phyloP scores from a whole-genome alignment of 2,888 invertebrate species.

The Dromius quadrimaculatus region DNA sequence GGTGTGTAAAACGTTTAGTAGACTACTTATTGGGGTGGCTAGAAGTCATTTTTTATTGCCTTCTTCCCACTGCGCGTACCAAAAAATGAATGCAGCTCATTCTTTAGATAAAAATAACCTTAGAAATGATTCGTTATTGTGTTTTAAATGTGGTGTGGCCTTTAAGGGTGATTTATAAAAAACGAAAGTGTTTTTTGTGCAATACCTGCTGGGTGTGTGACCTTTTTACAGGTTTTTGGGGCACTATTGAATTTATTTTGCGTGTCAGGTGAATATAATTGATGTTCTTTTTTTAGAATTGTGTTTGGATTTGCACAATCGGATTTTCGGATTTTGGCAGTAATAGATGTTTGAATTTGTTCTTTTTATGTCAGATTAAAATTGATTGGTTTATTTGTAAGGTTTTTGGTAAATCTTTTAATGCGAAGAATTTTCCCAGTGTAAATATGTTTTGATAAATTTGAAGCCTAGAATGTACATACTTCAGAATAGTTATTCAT shows the following conservation, averaged over 20 bases:
- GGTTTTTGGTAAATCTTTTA: slow-evolving; percentile 8
- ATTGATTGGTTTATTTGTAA: slow-evolving; percentile 1
- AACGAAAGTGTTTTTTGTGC: slow-evolving; percentile 44
- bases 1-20: slow-evolving; percentile 64
- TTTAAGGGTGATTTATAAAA: slow-evolving; percentile 37
- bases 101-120: too few species aligned
- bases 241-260: slow-evolving; percentile 17
- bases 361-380: neutral
- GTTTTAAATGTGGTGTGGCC: slow-evolving; percentile 52
- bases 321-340: neutral
- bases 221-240: neutral
- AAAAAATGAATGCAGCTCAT: slow-evolving; percentile 56
- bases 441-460: too few species aligned
- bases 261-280: slow-evolving; percentile 43
- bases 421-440: neutral
- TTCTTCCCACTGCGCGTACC: slow-evolving; percentile 59
- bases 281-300: slow-evolving; percentile 38
- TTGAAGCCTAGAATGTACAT: too few species aligned
- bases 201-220: slow-evolving; percentile 25
- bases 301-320: slow-evolving; percentile 10
- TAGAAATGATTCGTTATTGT: slow-evolving; percentile 11
- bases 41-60: slow-evolving; percentile 61
- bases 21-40: slow-evolving; percentile 61
- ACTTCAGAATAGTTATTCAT: too few species aligned
- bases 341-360: neutral